phyloP scores from a whole-genome alignment of 1,140 invertebrate genomes.

The Drosophila watanabei region DNA sequence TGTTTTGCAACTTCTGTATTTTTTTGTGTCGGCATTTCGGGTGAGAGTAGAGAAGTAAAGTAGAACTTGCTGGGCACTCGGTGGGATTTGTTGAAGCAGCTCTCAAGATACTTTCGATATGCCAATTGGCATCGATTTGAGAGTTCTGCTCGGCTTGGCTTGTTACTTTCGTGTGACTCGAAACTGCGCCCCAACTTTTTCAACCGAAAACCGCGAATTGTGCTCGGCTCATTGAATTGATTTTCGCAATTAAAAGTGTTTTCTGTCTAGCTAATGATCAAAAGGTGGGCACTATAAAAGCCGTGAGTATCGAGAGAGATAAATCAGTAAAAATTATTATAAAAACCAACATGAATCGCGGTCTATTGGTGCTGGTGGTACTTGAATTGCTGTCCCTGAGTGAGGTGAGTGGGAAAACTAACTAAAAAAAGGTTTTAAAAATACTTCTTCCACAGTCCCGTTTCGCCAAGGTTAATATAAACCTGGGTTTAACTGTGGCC shows the following conservation, averaged over 20 bases:
- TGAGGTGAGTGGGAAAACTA: constrained; percentile 6
- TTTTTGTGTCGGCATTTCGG: constrained; percentile 18
- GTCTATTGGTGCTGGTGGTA: constrained; percentile 16
- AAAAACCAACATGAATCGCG: constrained; percentile 26
- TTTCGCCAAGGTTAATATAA: constrained; percentile 56
- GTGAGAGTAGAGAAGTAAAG: neutral
- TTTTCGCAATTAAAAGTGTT: constrained; percentile 61
- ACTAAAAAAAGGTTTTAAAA: rapidly evolving
- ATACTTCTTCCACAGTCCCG: constrained; percentile 18
- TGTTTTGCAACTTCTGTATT: constrained; percentile 50
- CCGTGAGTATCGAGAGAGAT: neutral
- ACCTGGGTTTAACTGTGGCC: constrained; percentile 48
- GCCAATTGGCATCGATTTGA: constrained; percentile 67
- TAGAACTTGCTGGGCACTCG: constrained; percentile 47
- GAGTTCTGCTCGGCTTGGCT: constrained; percentile 28
- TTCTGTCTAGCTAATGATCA: constrained; percentile 30
- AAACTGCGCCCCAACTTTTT: constrained; percentile 70
- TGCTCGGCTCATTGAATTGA: constrained; percentile 68
- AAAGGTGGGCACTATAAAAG: constrained; percentile 26
- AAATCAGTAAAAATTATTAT: neutral
- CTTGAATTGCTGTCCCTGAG: neutral
- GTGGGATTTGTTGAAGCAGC: constrained; percentile 65
- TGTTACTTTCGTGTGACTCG: constrained; percentile 67
- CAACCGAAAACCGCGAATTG: constrained; percentile 35
- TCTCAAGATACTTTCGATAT: constrained; percentile 66